phyloP scores from a whole-genome alignment of 2,113 vertebrate genomes.

The Proteles cristata region DNA sequence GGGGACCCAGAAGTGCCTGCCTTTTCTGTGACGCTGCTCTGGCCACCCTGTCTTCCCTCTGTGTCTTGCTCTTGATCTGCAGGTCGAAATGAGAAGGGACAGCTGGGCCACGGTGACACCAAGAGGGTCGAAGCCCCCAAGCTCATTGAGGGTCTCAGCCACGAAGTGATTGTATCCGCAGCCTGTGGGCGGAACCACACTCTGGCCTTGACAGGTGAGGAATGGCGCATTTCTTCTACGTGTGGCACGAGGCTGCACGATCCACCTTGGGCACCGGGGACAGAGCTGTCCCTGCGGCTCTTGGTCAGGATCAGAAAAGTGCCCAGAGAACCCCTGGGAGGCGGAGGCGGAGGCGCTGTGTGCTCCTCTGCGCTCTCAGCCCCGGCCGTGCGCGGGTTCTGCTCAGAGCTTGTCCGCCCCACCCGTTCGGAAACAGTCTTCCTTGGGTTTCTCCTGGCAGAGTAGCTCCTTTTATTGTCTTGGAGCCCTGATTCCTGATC shows the following conservation, averaged over 20 bases:
- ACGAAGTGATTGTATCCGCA: constrained; percentile 90
- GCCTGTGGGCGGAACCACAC: constrained; percentile 98
- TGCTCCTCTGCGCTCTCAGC: background rate
- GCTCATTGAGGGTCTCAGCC: constrained; percentile 91
- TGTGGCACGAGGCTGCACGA: background rate
- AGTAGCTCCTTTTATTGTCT: background rate
- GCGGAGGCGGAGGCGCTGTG: no score
- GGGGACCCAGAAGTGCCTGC: background rate
- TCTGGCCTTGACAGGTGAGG: constrained; percentile 93
- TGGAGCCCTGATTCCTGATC: background rate
- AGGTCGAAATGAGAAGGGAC: constrained; percentile 98
- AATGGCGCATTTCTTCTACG: accelerated
- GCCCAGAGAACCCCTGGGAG: background rate
- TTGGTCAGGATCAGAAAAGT: accelerated
- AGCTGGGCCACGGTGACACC: constrained; percentile 96
- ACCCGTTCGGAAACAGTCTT: background rate
- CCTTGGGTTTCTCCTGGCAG: background rate
- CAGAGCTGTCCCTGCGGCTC: accelerated
- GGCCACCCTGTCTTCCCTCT: background rate
- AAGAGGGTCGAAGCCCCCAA: constrained; percentile 96
- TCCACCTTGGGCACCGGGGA: background rate
- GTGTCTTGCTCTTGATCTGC: background rate
- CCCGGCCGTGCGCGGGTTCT: background rate
- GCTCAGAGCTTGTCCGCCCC: accelerated
- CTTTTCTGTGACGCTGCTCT: accelerated